These are phyloP conservation scores for Anastrepha obliqua DNA, from an alignment of 1,140 invertebrate species.

Conservation along the genomic window DNA sequence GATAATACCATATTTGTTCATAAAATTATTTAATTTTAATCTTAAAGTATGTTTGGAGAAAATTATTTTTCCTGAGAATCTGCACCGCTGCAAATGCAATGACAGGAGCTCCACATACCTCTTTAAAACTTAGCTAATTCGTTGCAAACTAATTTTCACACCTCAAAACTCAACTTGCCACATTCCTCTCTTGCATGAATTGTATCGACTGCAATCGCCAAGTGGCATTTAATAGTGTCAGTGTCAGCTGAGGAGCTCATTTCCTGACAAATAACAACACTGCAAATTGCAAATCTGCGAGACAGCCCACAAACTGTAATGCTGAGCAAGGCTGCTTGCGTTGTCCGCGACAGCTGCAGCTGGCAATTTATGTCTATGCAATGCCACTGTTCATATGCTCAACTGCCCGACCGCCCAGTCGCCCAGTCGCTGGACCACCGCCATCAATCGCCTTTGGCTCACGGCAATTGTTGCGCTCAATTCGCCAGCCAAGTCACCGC, in stretches of 20 bases:
- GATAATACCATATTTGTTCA: too few relatives aligned
- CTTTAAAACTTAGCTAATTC: too few relatives aligned
- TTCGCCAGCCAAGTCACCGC: background rate
- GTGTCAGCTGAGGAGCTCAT: background rate
- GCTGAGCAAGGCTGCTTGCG: background rate
- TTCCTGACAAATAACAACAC: background rate
- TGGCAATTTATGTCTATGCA: background rate
- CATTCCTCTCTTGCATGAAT: background rate
- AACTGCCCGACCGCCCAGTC: background rate
- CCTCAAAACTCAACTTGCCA: background rate
- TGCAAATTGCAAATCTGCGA: background rate
- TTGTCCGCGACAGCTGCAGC: background rate
- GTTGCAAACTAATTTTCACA: background rate
- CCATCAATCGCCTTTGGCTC: background rate
- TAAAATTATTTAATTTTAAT: too few relatives aligned
- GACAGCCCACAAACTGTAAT: background rate
- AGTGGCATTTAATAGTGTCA: slow-evolving; percentile 16
- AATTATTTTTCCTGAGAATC: too few relatives aligned
- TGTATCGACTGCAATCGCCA: background rate
- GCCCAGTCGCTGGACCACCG: background rate
- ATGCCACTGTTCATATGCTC: background rate
- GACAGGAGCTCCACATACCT: too few relatives aligned
- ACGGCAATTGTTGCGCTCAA: background rate
- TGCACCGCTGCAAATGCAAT: too few relatives aligned
- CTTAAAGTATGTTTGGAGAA: too few relatives aligned